Evolutionary conservation across 2,797 vertebrate genomes (phyloP).

Genomic region (Botia kubotai): DNA sequence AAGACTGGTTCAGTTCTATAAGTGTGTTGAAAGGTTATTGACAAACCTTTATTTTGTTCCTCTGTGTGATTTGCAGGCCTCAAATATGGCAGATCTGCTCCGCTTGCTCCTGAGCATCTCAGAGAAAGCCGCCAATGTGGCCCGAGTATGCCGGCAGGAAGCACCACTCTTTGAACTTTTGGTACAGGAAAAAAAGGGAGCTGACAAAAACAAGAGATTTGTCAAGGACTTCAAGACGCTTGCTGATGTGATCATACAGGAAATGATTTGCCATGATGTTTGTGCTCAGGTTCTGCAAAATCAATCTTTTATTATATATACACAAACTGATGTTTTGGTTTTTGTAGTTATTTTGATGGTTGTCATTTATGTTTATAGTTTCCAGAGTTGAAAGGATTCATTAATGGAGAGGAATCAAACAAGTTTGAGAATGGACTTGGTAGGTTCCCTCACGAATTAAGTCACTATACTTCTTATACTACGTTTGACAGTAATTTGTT

Average conservation of each 20-base stretch:
- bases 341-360: conserved; percentile 7
- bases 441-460: conserved; percentile 53
- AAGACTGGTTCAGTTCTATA: not conserved
- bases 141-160: conserved; percentile 82
- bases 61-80: conserved; percentile 21
- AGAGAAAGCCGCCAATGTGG: conserved; percentile 83
- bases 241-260: conserved; percentile 84
- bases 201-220: conserved; percentile 86
- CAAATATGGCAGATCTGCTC: conserved; percentile 80
- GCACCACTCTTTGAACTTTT: conserved; percentile 81
- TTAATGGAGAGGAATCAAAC: conserved; percentile 84
- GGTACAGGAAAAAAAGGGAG: conserved; percentile 82
- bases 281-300: conserved; percentile 70
- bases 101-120: conserved; percentile 77
- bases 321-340: not conserved
- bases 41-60: not conserved
- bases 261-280: conserved; percentile 84
- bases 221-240: conserved; percentile 85
- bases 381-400: conserved; percentile 78
- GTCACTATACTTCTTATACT: not conserved
- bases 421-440: conserved; percentile 85
- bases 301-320: not conserved
- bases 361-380: conserved; percentile 68
- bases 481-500: not conserved
- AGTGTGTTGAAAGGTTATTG: not conserved